Conservation (phyloP, 2,797 vertebrate genomes). For the Carduelis carduelis region DNA sequence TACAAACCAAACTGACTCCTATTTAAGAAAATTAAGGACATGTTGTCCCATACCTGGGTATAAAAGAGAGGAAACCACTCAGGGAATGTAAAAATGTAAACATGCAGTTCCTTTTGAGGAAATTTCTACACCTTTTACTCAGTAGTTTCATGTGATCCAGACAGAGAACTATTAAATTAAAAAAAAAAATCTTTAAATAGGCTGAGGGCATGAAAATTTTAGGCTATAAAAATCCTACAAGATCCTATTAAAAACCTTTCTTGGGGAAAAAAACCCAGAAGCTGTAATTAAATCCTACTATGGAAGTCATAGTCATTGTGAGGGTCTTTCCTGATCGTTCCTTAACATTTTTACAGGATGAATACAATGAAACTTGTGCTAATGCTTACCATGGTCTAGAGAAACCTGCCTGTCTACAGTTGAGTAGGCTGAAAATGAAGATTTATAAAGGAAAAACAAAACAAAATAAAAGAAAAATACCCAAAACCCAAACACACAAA, state of each 20-base stretch:
- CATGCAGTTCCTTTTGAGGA: background rate
- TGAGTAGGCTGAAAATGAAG: background rate
- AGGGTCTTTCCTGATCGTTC: background rate
- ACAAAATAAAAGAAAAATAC: background rate
- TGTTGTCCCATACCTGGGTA: background rate
- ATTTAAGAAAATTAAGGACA: background rate
- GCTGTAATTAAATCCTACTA: background rate
- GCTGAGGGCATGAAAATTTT: background rate
- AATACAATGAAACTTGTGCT: background rate
- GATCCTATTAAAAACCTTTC: background rate
- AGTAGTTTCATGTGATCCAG: background rate
- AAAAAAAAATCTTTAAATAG: background rate
- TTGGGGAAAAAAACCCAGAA: background rate
- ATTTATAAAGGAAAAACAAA: background rate
- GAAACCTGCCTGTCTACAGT: background rate
- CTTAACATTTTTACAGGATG: background rate
- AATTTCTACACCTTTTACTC: background rate
- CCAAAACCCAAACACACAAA: background rate
- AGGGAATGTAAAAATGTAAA: background rate
- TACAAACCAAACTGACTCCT: background rate
- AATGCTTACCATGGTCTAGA: background rate
- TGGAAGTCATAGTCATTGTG: background rate
- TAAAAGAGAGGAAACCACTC: background rate
- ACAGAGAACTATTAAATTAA: background rate
- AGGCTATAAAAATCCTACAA: background rate